Evolutionary conservation across 2,888 invertebrate species (phyloP).

Genomic region (Drosophila niveifrons): DNA sequence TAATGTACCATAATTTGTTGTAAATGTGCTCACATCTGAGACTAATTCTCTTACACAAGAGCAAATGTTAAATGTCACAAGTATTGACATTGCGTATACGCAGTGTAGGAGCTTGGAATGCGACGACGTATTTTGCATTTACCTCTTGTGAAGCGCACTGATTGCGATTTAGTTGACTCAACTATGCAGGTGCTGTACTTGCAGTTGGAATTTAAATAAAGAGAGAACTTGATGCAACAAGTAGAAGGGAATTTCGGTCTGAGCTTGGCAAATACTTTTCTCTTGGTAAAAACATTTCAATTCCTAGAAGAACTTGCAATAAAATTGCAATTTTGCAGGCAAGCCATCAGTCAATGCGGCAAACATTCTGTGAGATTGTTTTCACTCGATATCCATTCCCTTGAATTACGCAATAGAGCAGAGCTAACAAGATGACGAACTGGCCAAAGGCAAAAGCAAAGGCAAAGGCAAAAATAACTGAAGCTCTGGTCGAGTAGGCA

Average conservation of each 20-base stretch:
- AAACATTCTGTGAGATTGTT: constrained; percentile 22
- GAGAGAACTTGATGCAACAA: not conserved
- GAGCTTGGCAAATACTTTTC: too few relatives aligned
- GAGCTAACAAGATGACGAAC: not conserved
- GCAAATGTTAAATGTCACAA: constrained; percentile 18
- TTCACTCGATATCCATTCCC: constrained; percentile 10
- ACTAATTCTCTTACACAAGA: constrained; percentile 12
- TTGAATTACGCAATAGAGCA: constrained; percentile 12
- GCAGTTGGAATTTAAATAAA: not conserved
- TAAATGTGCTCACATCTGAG: constrained; percentile 45
- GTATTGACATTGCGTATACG: constrained; percentile 51
- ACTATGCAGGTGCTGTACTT: constrained; percentile 21
- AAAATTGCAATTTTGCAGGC: constrained; percentile 16
- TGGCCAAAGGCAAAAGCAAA: constrained; percentile 23
- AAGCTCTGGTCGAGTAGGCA: constrained; percentile 2
- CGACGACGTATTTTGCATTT: constrained; percentile 20
- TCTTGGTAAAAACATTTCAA: constrained; percentile 25
- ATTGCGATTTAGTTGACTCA: constrained; percentile 42
- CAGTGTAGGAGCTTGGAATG: constrained; percentile 24
- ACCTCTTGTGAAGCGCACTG: constrained; percentile 27
- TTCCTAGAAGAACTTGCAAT: constrained; percentile 31
- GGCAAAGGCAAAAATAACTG: constrained; percentile 22
- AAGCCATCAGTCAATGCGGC: constrained; percentile 15
- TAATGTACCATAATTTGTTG: constrained; percentile 55
- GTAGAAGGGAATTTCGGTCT: not conserved